Evolutionary conservation across 2,113 vertebrate genomes (phyloP).

Genomic region (Amazona vittata): DNA sequence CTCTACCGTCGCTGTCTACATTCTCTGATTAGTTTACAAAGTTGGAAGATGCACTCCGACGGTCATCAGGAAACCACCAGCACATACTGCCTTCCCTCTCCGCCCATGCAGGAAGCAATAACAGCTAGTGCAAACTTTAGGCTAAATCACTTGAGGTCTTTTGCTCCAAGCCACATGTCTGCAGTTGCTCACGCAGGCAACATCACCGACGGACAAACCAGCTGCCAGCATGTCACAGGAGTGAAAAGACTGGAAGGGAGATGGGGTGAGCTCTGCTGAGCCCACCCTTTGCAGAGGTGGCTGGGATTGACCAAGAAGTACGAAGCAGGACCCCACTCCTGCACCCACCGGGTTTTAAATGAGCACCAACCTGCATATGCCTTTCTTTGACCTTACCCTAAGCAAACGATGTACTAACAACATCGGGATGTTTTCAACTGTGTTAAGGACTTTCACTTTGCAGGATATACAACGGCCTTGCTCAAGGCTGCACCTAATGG

Average conservation of each 20-base stretch:
- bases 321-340: not conserved
- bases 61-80: too few relatives aligned
- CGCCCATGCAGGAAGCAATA: not conserved
- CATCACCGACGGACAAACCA: not conserved
- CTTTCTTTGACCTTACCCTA: not conserved
- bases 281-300: rapidly evolving
- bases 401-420: rapidly evolving
- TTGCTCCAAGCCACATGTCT: not conserved
- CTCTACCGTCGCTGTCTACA: rapidly evolving
- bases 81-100: not conserved
- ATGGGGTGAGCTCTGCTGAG: not conserved
- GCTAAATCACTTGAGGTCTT: not conserved
- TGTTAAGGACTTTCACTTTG: rapidly evolving
- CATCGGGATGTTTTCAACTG: rapidly evolving
- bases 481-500: not conserved
- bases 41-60: rapidly evolving
- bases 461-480: rapidly evolving
- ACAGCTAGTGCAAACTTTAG: not conserved
- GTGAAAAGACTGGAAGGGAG: not conserved
- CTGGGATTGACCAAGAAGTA: not conserved
- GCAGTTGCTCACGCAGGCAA: not conserved
- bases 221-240: rapidly evolving
- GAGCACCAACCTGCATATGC: rapidly evolving
- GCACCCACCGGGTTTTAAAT: rapidly evolving
- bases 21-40: not conserved